Conservation (phyloP, 2,113 vertebrate species). For the Albula goreensis region DNA sequence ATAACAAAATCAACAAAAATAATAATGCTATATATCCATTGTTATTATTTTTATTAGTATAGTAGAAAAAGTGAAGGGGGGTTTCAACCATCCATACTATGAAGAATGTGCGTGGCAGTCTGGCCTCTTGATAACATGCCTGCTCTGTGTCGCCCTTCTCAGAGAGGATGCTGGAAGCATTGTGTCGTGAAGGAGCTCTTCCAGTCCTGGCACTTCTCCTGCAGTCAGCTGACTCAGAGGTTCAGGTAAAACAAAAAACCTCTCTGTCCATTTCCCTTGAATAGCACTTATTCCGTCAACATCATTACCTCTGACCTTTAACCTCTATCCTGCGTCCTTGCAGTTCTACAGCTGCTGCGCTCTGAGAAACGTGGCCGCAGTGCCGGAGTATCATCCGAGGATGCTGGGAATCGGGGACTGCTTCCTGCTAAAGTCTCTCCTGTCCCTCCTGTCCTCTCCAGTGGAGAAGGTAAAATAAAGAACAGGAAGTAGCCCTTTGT, state of each 20-base stretch:
- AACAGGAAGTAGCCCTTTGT: background rate
- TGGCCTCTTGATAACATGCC: background rate
- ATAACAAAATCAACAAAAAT: too few relatives aligned
- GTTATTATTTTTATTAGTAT: too few relatives aligned
- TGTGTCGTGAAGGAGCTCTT: slow-evolving; percentile 72
- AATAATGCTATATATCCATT: too few relatives aligned
- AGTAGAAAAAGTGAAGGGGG: too few relatives aligned
- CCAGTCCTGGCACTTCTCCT: slow-evolving; percentile 71
- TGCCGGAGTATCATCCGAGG: slow-evolving; percentile 57
- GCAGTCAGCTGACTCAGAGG: slow-evolving; percentile 74
- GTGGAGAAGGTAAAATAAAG: slow-evolving; percentile 75
- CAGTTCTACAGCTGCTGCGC: slow-evolving; percentile 80
- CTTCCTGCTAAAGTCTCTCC: slow-evolving; percentile 66
- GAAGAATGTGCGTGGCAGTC: too few relatives aligned
- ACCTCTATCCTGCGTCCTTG: background rate
- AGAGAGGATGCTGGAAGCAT: slow-evolving; percentile 67
- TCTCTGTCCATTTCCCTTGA: background rate
- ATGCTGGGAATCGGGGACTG: slow-evolving; percentile 62
- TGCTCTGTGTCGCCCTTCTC: background rate
- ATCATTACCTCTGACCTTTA: background rate
- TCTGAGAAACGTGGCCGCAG: slow-evolving; percentile 70
- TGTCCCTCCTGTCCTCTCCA: slow-evolving; percentile 72
- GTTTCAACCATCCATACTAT: too few relatives aligned
- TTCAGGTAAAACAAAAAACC: slow-evolving; percentile 61
- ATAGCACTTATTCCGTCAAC: background rate